Evolutionary conservation across 2,888 invertebrate genomes (phyloP), one percentile per base, ranked within the genome.

Genomic region (Eudasyphora cyanicolor): DNA sequence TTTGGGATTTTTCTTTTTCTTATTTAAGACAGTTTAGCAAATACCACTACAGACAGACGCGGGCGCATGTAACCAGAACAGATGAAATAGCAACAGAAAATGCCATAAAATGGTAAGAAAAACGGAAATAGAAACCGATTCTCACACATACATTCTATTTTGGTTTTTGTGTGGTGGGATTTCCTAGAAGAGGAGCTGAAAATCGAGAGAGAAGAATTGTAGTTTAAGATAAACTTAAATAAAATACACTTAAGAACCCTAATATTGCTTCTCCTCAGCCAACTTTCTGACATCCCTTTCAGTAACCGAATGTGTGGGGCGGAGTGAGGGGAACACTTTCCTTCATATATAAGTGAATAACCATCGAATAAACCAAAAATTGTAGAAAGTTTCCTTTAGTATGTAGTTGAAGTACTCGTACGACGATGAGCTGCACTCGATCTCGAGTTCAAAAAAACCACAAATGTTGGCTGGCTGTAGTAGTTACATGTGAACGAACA

Each of bases 161-260:
- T 14, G 6, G 38, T 12, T 38, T 14, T 38, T 4, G 5, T 6
- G 32, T 32, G 32, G 32, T 32, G 4, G 32, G 32, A 6, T 32
- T 32, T 4, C 32, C 8, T 32, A 32, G 32, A 6, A 8, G 32
- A 32, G 32, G 32, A 4, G 32, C 8, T 4, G 45, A n/a, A 3
- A n/a, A n/a, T 14, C n/a, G n/a, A n/a, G n/a, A 45, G 45, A n/a
- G 45, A n/a, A 12, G 14, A 4, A 17, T n/a, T 67, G 35, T 5
- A 35, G 57, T 21, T n/a, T 45, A 19, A 51, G 35, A 49, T 12
- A 32, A 75, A 79, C 27, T 74, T 45, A 21, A 60, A 60, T 57
- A 67, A 67, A 69, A 69, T n/a, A 35, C 69, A 42, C 12, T 69
- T 32, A 45, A 67, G 74, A 57, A 75, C 74, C 49, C 35, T 60